Percentiles rank a stretch among this genome's conserved stretches.
phyloP scores from a whole-genome alignment of 1,140 invertebrate genomes.

The Chironomus tepperi region DNA sequence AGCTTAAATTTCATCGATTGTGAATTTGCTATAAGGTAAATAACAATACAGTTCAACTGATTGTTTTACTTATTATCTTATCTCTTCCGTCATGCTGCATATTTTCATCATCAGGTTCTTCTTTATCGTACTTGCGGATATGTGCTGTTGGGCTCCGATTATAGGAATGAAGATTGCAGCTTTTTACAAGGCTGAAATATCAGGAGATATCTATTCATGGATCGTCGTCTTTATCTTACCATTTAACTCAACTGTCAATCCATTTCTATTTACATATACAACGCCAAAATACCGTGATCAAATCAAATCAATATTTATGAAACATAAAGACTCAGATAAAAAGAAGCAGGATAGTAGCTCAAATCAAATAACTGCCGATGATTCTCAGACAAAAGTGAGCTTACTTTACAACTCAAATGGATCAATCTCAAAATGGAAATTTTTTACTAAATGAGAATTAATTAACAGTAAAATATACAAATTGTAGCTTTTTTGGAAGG shows the following conservation, averaged over 20 bases:
- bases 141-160: constrained; percentile 67
- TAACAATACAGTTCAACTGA: background rate
- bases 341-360: background rate
- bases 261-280: constrained; percentile 69
- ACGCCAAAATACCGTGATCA: constrained; percentile 55
- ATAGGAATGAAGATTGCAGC: constrained; percentile 59
- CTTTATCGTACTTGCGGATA: constrained; percentile 64
- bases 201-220: constrained; percentile 59
- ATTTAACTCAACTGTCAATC: constrained; percentile 70
- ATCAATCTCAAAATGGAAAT: background rate
- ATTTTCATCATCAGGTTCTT: constrained; percentile 48
- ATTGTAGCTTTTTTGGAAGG: background rate
- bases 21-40: constrained; percentile 49
- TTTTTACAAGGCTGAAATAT: constrained; percentile 46
- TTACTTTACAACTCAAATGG: background rate
- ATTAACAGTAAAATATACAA: background rate
- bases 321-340: background rate
- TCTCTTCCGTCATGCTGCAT: background rate
- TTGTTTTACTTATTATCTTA: background rate
- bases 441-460: background rate
- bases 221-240: constrained; percentile 68
- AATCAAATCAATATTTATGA: constrained; percentile 31
- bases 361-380: constrained; percentile 16
- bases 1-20: constrained; percentile 50
- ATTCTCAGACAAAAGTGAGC: background rate